Base-by-base conservation (phyloP, 2,113 vertebrate species). In the Sinocyclocheilus anophthalmus region DNA sequence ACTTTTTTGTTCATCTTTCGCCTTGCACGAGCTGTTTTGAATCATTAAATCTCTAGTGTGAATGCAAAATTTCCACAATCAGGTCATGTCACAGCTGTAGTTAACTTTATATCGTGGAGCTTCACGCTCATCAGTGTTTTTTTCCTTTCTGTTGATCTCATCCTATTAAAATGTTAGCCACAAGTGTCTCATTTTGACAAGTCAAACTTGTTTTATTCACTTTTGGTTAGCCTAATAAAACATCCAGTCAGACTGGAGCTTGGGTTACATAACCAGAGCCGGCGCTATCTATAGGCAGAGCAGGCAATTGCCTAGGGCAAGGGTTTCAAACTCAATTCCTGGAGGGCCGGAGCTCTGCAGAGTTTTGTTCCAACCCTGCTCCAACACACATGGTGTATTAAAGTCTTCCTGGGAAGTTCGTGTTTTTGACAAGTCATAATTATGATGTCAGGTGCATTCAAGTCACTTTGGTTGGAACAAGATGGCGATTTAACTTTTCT, bases 61-160 rank as follows among this genome's bases (percentile, higher is more conserved):
- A 22, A 69, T 20, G 9, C 24, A 8, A 18, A 20, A 22, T 33
- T 69, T 70, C 63, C 42, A 82, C 45, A 69, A 12, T 42, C 13
- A 2, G 16, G 13, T 81, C 39, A 26, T 8, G 1, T 63, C 39
- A 65, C 2, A 16, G n/a, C 5, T 24, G 14, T 42, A n/a, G 55
- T 33, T 80, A 14, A 81, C 33, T 22, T 81, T 45, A 33, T 81
- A 67, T 69, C 5, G 9, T 13, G 42, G 39, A 48, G 61, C 42
- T 81, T 65, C 3, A 45, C 1, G 22, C 5, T 81, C 57, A 45
- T 81, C 78, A 18, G 20, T 63, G 37, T 48, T 48, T 39, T 24
- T 81, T 65, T 67, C n/a, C 12, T 72, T 57, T 70, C 48, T 10
- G 26, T 72, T 83, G 67, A 67, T 57, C 81, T 72, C 63, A 83